Conservation (phyloP, 2,113 vertebrate species). For the Bufo gargarizans region DNA sequence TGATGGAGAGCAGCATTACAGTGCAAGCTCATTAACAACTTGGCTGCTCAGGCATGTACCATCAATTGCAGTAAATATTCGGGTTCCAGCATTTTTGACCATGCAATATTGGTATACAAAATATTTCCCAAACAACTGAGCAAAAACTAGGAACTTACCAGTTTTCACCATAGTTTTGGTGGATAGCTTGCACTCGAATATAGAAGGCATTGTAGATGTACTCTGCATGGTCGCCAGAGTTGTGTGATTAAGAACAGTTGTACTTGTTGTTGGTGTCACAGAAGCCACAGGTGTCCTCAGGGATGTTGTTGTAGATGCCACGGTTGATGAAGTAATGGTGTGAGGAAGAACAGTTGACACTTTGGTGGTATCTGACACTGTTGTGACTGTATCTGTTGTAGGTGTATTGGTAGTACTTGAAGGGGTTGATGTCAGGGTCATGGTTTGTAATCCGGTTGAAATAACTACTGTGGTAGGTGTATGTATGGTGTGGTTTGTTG, state of each 20-base stretch:
- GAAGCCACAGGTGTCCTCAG: constrained; percentile 76
- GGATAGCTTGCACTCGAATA: constrained; percentile 88
- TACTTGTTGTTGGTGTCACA: constrained; percentile 67
- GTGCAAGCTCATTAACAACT: background rate
- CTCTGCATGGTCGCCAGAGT: constrained; percentile 65
- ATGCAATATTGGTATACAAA: background rate
- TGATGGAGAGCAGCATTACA: background rate
- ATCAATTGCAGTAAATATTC: background rate
- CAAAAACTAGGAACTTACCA: constrained; percentile 73
- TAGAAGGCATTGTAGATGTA: constrained; percentile 74
- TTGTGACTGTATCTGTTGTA: background rate
- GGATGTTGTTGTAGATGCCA: constrained; percentile 67
- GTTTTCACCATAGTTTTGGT: constrained; percentile 88
- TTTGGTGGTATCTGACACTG: constrained; percentile 54
- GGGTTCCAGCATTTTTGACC: background rate
- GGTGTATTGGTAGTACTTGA: constrained; percentile 67
- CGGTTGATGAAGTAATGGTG: constrained; percentile 66
- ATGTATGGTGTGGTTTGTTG: constrained; percentile 64
- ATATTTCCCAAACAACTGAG: background rate
- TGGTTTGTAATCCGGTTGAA: constrained; percentile 63
- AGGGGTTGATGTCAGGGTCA: constrained; percentile 59
- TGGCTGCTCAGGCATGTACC: background rate
- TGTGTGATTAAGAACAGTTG: constrained; percentile 61
- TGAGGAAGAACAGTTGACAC: constrained; percentile 65
- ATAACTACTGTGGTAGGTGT: constrained; percentile 63